Conservation (phyloP, 2,888 invertebrate species). For the Synanthedon vespiformis region DNA sequence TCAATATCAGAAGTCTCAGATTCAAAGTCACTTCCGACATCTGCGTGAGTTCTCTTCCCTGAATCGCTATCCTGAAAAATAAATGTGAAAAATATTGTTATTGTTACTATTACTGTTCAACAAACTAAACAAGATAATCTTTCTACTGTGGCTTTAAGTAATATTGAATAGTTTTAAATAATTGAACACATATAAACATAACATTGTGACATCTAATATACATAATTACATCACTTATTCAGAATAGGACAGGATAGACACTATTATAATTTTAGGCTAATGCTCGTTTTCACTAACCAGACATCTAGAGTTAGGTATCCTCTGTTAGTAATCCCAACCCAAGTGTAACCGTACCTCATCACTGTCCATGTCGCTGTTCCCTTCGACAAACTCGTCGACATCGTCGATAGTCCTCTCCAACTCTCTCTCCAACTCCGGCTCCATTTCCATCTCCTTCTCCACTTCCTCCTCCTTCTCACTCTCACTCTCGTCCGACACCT, state of each 20-base stretch:
- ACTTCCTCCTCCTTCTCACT: conserved; percentile 74
- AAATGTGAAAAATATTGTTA: neutral
- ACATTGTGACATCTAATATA: no score
- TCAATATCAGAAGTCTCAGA: conserved; percentile 86
- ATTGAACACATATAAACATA: no score
- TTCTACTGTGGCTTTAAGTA: no score
- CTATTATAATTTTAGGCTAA: no score
- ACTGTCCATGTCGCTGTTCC: conserved; percentile 74
- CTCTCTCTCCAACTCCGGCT: conserved; percentile 74
- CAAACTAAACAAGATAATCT: neutral
- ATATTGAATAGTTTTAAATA: no score
- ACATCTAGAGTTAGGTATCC: no score
- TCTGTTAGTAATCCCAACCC: no score
- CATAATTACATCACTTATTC: no score
- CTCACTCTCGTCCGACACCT: conserved; percentile 79
- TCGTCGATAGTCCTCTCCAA: conserved; percentile 72
- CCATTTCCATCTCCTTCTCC: conserved; percentile 63
- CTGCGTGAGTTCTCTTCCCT: conserved; percentile 72
- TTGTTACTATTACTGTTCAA: neutral
- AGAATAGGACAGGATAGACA: no score
- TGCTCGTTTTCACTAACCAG: no score
- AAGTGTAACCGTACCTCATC: conserved; percentile 36
- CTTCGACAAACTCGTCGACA: conserved; percentile 77
- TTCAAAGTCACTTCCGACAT: conserved; percentile 78
- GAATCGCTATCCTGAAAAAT: conserved; percentile 76